phyloP scores from a whole-genome alignment of 2,797 vertebrate genomes.

The Acanthurus tractus region DNA sequence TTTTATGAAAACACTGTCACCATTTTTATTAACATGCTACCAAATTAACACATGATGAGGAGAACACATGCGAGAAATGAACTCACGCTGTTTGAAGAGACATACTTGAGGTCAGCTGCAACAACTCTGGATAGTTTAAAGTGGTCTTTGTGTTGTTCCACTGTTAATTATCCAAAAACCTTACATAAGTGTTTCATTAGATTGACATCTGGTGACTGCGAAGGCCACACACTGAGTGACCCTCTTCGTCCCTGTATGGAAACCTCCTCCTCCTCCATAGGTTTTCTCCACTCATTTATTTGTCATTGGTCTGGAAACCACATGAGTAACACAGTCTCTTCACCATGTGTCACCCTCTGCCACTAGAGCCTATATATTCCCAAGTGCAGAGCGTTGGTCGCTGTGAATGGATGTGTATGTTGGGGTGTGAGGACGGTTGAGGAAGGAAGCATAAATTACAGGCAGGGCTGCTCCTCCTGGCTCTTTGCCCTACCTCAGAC shows the following conservation, averaged over 20 bases:
- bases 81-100: not conserved
- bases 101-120: not conserved
- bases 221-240: not conserved
- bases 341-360: slow-evolving; percentile 18
- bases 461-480: slow-evolving; percentile 68
- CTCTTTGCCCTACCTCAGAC: slow-evolving; percentile 67
- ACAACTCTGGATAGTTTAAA: not conserved
- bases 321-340: not conserved
- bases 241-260: not conserved
- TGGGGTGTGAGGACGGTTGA: slow-evolving; percentile 72
- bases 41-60: slow-evolving; percentile 17
- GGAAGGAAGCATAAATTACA: slow-evolving; percentile 80
- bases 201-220: not conserved
- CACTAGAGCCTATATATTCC: slow-evolving; percentile 9
- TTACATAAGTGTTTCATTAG: not conserved
- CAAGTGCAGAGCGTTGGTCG: slow-evolving; percentile 44
- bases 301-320: not conserved
- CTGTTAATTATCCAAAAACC: not conserved
- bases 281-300: not conserved
- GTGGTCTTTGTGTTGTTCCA: not conserved
- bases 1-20: slow-evolving; percentile 28
- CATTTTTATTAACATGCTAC: not conserved
- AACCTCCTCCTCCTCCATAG: not conserved
- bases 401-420: slow-evolving; percentile 48
- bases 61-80: not conserved